Evolutionary conservation across 2,797 vertebrate genomes (phyloP).

Genomic region (Sciurus vulgaris): DNA sequence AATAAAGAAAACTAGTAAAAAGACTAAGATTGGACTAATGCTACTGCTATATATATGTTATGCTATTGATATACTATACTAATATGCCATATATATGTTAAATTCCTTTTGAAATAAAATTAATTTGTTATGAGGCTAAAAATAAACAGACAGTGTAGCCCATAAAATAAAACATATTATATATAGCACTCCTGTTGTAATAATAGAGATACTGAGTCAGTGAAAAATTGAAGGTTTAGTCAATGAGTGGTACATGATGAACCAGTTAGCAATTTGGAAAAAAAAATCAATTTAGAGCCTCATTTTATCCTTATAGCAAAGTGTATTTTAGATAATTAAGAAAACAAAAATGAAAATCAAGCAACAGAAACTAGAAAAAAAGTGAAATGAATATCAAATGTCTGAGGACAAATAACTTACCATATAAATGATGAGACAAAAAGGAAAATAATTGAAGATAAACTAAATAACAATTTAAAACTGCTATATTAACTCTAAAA

Average conservation of each 20-base stretch:
- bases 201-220: background rate
- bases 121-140: background rate
- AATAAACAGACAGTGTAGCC: background rate
- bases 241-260: background rate
- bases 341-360: slow-evolving; percentile 43
- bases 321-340: slow-evolving; percentile 48
- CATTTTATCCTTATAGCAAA: slow-evolving; percentile 36
- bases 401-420: slow-evolving; percentile 1
- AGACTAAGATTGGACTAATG: slow-evolving; percentile 16
- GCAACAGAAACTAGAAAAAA: slow-evolving; percentile 1
- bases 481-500: slow-evolving; percentile 9
- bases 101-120: background rate
- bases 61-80: too few relatives aligned
- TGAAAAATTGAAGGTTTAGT: background rate
- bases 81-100: background rate
- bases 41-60: background rate
- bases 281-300: background rate
- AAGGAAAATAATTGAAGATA: background rate
- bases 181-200: background rate
- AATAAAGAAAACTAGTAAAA: slow-evolving; percentile 33
- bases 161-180: background rate
- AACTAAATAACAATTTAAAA: background rate
- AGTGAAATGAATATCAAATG: background rate
- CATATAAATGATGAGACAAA: background rate
- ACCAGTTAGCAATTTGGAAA: background rate